Evolutionary conservation across 2,888 invertebrate species (phyloP), one percentile per base, ranked within the genome.

Genomic region (Nymphalis c-album): DNA sequence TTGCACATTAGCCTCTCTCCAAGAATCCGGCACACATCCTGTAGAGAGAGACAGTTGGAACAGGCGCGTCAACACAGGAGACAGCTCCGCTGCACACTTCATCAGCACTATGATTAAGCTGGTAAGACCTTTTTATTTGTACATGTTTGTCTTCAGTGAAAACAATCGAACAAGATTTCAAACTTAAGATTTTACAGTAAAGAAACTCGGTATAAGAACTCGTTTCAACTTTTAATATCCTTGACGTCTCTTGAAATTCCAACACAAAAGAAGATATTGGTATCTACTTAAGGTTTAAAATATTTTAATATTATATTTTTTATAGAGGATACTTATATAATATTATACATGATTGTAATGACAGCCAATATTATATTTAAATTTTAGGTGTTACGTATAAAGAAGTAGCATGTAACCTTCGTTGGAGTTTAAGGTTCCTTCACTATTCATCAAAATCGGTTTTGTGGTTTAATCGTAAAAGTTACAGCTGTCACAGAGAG

Each of bases 161-260:
- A 59, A 51, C 20, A 17, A 60, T 63, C 31, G 22, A 31, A 2
- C 35, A 40, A 61, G 47, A 61, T 55, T 59, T 22, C 16, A 47
- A 59, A 63, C 31, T 40, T 63, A 47, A 67, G 53, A 59, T 47
- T 67, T 40, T 60, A 18, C 35, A 26, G n/a, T 18, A 51, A 22
- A 50, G 48, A 67, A 63, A 63, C 22, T 46, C 67, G 55, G 13
- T 20, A 63, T 58, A 60, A 60, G 35, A 65, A 66, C 55, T 64
- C 64, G 64, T 64, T 64, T 45, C 26, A 58, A 64, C 64, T 64
- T 68, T 68, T 68, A 68, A 68, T 68, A 64, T 68, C 60, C 60
- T 68, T 68, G 64, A 63, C 64, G 60, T 60, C 31, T 46, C 50
- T 63, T 20, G 63, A 63, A 53, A 63, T 31, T 26, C 58, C 18